Percentiles rank a stretch among this genome's conserved stretches.
phyloP scores from a whole-genome alignment of 2,888 invertebrate genomes.

The Zygothrica quintamaculata region DNA sequence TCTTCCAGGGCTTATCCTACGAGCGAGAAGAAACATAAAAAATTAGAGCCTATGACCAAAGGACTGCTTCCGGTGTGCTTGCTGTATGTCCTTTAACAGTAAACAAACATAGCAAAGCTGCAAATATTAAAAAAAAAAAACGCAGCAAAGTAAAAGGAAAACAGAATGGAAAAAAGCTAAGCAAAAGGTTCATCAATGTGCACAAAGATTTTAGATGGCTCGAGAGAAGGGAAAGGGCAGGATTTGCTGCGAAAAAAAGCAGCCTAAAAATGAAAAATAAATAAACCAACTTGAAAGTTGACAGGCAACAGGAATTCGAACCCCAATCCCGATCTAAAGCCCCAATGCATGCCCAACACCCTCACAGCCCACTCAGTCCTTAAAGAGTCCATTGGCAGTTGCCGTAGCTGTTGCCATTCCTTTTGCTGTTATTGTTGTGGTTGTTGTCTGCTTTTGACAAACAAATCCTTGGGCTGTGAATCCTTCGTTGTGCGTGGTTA shows the following conservation, averaged over 20 bases:
- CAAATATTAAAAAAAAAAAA: constrained; percentile 59
- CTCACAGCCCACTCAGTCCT: constrained; percentile 9
- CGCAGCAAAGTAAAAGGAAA: constrained; percentile 6
- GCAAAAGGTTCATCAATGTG: constrained; percentile 63
- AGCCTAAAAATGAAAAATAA: constrained; percentile 70
- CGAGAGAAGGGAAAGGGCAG: background rate
- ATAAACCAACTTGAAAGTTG: constrained; percentile 70
- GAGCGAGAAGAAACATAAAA: constrained; percentile 31
- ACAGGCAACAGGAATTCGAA: constrained; percentile 58
- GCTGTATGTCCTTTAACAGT: constrained; percentile 61
- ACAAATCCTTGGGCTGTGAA: constrained; percentile 77
- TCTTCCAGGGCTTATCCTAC: constrained; percentile 53
- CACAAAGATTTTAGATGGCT: constrained; percentile 40
- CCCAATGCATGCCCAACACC: constrained; percentile 2
- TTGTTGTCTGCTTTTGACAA: constrained; percentile 75
- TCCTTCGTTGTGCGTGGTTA: constrained; percentile 76
- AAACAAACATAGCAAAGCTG: constrained; percentile 68
- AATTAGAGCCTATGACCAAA: constrained; percentile 50
- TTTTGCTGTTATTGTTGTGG: constrained; percentile 37
- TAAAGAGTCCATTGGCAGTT: constrained; percentile 46
- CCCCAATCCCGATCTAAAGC: constrained; percentile 21
- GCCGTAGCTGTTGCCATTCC: no score
- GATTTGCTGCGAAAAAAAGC: constrained; percentile 25
- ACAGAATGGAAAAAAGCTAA: constrained; percentile 17
- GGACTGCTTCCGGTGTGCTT: constrained; percentile 50